phyloP scores from a whole-genome alignment of 2,113 vertebrate species.

The Pomatostomus ruficeps region DNA sequence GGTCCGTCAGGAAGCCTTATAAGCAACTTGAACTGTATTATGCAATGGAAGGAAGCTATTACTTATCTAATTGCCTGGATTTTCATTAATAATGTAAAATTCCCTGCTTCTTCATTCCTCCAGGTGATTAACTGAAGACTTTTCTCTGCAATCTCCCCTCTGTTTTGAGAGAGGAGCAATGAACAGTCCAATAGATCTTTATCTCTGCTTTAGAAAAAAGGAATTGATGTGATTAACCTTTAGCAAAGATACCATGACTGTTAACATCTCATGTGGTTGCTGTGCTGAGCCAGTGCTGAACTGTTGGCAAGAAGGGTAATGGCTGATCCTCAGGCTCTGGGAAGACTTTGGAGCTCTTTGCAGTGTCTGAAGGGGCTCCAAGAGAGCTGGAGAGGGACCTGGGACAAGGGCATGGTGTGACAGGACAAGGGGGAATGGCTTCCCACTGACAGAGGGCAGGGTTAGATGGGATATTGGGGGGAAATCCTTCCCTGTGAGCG shows the following conservation, averaged over 20 bases:
- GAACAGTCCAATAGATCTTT: constrained; percentile 23
- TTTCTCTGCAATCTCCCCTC: not conserved
- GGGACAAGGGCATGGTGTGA: not conserved
- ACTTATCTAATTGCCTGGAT: constrained; percentile 21
- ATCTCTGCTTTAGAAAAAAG: not conserved
- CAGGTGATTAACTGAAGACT: constrained; percentile 42
- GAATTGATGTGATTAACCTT: constrained; percentile 46
- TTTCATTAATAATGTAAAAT: constrained; percentile 54
- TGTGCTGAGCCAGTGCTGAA: not conserved
- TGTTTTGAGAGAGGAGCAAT: constrained; percentile 40
- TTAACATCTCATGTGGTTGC: not conserved
- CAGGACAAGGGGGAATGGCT: not conserved
- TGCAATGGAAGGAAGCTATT: not conserved
- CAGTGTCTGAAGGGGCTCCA: not conserved
- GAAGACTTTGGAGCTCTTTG: not conserved
- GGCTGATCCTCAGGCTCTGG: not conserved
- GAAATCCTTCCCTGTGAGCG: not conserved
- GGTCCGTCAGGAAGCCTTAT: not conserved
- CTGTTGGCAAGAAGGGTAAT: constrained; percentile 44
- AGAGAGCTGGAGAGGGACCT: not conserved
- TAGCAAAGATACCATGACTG: not conserved
- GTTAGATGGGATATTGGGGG: not conserved
- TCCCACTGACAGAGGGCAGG: not conserved
- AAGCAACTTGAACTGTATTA: constrained; percentile 10
- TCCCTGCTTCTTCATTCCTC: constrained; percentile 15